Conservation (phyloP, 2,888 invertebrate genomes). For the Artemia sp. region DNA sequence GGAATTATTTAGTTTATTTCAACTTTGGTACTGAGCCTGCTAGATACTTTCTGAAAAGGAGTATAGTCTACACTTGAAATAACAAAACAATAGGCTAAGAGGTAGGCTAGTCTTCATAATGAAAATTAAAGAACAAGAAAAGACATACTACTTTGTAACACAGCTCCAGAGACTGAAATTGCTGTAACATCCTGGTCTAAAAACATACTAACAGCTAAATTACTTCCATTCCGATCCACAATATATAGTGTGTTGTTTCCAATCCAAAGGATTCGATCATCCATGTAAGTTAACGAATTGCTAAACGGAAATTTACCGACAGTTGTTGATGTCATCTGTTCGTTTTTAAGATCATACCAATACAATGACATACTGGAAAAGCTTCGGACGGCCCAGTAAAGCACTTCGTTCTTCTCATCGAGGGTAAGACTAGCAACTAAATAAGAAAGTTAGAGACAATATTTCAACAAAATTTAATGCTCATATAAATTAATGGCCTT, state of each 20-base stretch:
- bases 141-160: too few relatives aligned
- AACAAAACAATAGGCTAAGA: too few relatives aligned
- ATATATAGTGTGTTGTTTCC: background rate
- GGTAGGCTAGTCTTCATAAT: too few relatives aligned
- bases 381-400: constrained; percentile 8
- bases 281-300: background rate
- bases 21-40: too few relatives aligned
- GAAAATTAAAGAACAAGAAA: too few relatives aligned
- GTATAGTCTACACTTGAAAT: too few relatives aligned
- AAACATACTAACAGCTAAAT: background rate
- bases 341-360: background rate
- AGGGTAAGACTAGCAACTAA: constrained; percentile 1
- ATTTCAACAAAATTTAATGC: too few relatives aligned
- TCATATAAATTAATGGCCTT: too few relatives aligned
- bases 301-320: background rate
- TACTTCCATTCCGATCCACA: background rate
- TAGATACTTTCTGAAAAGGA: too few relatives aligned
- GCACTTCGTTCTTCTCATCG: background rate
- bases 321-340: background rate
- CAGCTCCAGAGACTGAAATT: background rate
- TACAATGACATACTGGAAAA: background rate
- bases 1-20: too few relatives aligned
- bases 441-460: background rate
- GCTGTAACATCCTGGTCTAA: background rate
- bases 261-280: constrained; percentile 9